These are phyloP conservation scores for Trichonephila inaurata DNA, from an alignment of 1,140 invertebrate genomes.

Conservation along the genomic window DNA sequence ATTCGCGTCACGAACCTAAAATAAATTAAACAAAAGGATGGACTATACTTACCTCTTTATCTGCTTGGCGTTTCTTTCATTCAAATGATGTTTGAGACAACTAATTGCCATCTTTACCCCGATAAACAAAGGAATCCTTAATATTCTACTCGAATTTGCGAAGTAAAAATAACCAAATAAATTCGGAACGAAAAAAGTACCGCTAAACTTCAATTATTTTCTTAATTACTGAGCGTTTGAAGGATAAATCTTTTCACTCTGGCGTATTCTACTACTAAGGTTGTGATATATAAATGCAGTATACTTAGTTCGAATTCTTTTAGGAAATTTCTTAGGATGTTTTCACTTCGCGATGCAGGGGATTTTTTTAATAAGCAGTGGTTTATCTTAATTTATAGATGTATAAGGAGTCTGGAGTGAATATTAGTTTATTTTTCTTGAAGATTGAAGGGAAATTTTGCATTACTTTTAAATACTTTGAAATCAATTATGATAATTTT, in stretches of 20 bases:
- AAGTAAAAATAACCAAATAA: conserved; percentile 59
- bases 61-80: conserved; percentile 22
- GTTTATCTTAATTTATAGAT: too few species aligned
- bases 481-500: too few species aligned
- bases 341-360: background rate
- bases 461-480: too few species aligned
- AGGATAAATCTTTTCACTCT: conserved; percentile 44
- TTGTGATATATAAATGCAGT: background rate
- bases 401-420: too few species aligned
- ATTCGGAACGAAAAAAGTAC: conserved; percentile 23
- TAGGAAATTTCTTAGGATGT: background rate
- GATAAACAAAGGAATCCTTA: conserved; percentile 6
- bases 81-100: conserved; percentile 47
- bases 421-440: too few species aligned
- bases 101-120: conserved; percentile 57
- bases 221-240: conserved; percentile 44
- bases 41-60: conserved; percentile 11
- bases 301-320: background rate
- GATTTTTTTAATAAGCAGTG: background rate
- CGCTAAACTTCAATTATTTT: conserved; percentile 47
- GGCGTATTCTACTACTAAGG: background rate
- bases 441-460: too few species aligned
- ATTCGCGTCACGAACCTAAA: conserved; percentile 42
- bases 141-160: conserved; percentile 11
- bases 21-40: conserved; percentile 44